Evolutionary conservation across 2,113 vertebrate species (phyloP).

Genomic region (Salvelinus namaycush): DNA sequence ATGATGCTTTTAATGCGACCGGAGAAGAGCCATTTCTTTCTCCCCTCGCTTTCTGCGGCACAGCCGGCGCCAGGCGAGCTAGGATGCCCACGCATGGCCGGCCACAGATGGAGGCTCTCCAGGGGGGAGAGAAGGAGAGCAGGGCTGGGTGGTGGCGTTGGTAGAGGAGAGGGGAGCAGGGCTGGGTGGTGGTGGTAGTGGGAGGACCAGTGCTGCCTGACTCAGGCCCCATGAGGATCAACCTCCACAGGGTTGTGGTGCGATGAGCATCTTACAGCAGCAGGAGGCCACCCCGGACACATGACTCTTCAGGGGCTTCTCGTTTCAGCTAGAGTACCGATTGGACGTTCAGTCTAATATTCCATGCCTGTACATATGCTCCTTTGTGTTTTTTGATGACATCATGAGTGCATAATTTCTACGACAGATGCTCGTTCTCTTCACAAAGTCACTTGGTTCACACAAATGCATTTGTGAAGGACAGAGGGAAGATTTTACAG

Average conservation of each 20-base stretch:
- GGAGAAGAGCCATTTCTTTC: background rate
- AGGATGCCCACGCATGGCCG: slow-evolving; percentile 11
- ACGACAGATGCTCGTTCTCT: background rate
- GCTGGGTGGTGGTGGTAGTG: no score
- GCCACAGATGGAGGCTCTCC: slow-evolving; percentile 18
- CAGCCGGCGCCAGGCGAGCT: background rate
- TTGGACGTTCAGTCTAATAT: no score
- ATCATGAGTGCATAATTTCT: background rate
- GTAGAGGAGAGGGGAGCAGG: no score
- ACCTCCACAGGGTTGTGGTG: no score
- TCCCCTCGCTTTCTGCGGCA: no score
- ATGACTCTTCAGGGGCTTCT: background rate
- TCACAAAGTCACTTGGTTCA: background rate
- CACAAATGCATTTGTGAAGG: background rate
- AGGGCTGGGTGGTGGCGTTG: no score
- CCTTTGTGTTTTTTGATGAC: no score
- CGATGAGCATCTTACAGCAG: background rate
- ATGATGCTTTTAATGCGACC: background rate
- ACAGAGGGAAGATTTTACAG: background rate
- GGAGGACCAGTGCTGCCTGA: background rate
- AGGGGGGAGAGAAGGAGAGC: background rate
- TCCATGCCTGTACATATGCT: no score
- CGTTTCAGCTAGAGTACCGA: background rate
- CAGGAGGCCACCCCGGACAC: background rate
- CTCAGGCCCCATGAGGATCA: background rate